Percentiles rank a stretch among this genome's conserved stretches.
phyloP scores from a whole-genome alignment of 2,797 vertebrate genomes.

The Danio choprae region DNA sequence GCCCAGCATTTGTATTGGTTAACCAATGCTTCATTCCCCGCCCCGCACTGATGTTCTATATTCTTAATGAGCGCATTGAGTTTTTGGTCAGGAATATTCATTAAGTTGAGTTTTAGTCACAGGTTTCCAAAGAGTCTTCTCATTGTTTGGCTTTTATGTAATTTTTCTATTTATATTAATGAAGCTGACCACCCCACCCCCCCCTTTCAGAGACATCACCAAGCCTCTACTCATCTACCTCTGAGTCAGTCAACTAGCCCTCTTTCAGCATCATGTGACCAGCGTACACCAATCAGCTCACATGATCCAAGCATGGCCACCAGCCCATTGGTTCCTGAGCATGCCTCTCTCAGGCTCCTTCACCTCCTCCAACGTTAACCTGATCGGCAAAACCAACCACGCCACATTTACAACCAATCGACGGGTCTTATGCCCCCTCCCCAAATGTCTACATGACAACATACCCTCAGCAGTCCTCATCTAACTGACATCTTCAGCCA shows the following conservation, averaged over 20 bases:
- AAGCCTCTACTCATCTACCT: slow-evolving; percentile 99
- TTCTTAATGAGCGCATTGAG: slow-evolving; percentile 16
- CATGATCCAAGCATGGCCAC: slow-evolving; percentile 92
- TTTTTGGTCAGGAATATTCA: slow-evolving; percentile 10
- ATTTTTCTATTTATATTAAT: slow-evolving; percentile 98
- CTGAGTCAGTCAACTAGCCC: slow-evolving; percentile 99
- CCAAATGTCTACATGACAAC: slow-evolving; percentile 95
- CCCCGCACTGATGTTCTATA: background rate
- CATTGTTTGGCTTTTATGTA: slow-evolving; percentile 83
- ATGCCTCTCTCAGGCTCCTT: slow-evolving; percentile 98
- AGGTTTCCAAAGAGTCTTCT: slow-evolving; percentile 81
- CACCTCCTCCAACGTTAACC: slow-evolving; percentile 92
- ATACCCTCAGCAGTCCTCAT: slow-evolving; percentile 96
- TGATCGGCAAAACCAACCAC: slow-evolving; percentile 92
- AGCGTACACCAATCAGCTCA: slow-evolving; percentile 98
- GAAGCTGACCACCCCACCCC: slow-evolving; percentile 93
- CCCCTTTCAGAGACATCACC: slow-evolving; percentile 99
- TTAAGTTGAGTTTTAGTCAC: slow-evolving; percentile 26
- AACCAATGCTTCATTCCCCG: slow-evolving; percentile 9
- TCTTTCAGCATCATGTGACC: slow-evolving; percentile 99
- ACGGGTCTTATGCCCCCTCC: slow-evolving; percentile 68
- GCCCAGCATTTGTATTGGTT: background rate
- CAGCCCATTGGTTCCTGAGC: slow-evolving; percentile 98
- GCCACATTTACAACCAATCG: slow-evolving; percentile 95
- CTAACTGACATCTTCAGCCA: slow-evolving; percentile 93